Evolutionary conservation across 2,888 invertebrate species (phyloP).

Genomic region (Chirona hameri): DNA sequence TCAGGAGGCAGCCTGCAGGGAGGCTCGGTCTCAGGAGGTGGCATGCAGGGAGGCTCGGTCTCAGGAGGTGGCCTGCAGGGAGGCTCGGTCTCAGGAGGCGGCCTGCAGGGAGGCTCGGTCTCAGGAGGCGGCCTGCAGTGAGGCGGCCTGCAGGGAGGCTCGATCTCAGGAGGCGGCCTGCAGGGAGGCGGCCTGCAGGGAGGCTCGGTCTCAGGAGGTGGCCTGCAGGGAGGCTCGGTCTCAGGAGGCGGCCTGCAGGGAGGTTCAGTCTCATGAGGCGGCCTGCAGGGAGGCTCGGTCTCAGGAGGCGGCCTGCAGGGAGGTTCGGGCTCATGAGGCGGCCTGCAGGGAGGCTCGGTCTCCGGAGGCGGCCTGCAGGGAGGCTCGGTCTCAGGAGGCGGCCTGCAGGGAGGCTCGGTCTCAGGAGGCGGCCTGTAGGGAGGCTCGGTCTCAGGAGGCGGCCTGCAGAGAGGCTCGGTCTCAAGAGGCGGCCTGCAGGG

Average conservation of each 20-base stretch:
- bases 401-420: neutral
- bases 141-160: neutral
- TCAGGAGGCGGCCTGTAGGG: neutral
- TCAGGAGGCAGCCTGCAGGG: neutral
- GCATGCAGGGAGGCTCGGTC: neutral
- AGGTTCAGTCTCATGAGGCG: no score
- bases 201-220: neutral
- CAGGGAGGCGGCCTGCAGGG: neutral
- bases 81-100: no score
- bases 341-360: neutral
- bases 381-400: neutral
- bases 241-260: neutral
- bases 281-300: neutral
- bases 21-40: no score
- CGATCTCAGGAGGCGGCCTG: neutral
- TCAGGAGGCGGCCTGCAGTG: neutral
- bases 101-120: neutral
- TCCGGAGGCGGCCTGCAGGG: neutral
- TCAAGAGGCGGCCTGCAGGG: no score
- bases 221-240: neutral
- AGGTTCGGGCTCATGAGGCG: no score
- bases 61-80: neutral
- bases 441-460: no score
- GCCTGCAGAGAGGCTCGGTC: no score
- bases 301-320: neutral